These are phyloP conservation scores for Mustela lutreola DNA, from an alignment of 2,113 vertebrate genomes.

Conservation along the genomic window DNA sequence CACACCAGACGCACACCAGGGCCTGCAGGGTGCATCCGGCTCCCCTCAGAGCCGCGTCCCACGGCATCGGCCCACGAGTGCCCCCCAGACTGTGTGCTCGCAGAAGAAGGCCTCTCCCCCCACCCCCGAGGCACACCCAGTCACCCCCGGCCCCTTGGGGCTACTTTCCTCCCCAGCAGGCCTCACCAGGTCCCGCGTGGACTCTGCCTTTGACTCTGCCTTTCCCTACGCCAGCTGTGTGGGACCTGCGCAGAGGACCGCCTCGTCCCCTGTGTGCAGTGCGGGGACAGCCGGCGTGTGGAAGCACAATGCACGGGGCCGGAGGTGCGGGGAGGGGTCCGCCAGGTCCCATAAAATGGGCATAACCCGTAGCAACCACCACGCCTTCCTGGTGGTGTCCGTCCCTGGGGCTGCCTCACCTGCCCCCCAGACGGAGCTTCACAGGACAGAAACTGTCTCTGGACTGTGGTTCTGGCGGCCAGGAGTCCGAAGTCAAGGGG, in stretches of 20 bases:
- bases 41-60: background rate
- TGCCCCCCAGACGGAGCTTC: too few species aligned
- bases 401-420: too few species aligned
- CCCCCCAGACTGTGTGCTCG: background rate
- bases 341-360: too few species aligned
- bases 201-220: too few species aligned
- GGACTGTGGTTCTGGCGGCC: too few species aligned
- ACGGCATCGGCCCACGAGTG: background rate
- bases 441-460: background rate
- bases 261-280: too few species aligned
- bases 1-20: background rate
- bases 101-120: background rate
- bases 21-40: background rate
- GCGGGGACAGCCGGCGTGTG: too few species aligned
- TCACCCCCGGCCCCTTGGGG: background rate
- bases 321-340: too few species aligned
- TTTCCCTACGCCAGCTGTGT: background rate
- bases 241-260: too few species aligned
- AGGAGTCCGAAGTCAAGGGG: rapidly evolving
- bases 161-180: background rate
- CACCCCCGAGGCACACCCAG: background rate
- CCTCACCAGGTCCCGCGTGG: background rate
- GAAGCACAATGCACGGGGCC: too few species aligned
- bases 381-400: rapidly evolving
- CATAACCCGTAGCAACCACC: rapidly evolving